A percentile compares a stretch with the other conserved stretches of the same genome.
phyloP scores from a whole-genome alignment of 2,797 vertebrate genomes.

The Hybognathus amarus region DNA sequence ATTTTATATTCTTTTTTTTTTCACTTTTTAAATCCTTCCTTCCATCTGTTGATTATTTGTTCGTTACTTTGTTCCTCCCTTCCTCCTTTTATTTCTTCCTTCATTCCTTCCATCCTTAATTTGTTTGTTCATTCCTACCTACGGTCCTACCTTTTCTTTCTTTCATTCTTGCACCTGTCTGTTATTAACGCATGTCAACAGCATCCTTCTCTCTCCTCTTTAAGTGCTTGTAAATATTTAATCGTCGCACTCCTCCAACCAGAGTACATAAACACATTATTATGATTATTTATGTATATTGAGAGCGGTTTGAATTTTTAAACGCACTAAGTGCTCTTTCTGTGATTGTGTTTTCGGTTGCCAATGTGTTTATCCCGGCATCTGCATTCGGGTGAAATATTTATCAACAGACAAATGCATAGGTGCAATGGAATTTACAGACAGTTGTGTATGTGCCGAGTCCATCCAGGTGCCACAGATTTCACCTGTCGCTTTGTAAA shows the following conservation, averaged over 20 bases:
- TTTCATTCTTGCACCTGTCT: constrained; percentile 68
- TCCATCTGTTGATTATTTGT: neutral
- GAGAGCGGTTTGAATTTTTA: constrained; percentile 76
- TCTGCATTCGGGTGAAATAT: constrained; percentile 79
- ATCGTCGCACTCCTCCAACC: constrained; percentile 39
- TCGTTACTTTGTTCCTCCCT: neutral
- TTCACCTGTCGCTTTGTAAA: constrained; percentile 69
- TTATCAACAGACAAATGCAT: constrained; percentile 72
- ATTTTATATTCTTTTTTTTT: no score
- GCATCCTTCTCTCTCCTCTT: constrained; percentile 62
- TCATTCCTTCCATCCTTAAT: neutral
- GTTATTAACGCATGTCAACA: constrained; percentile 70
- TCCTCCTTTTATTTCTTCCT: neutral
- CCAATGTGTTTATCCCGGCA: constrained; percentile 75
- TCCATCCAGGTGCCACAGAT: constrained; percentile 63
- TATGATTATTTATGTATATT: constrained; percentile 86
- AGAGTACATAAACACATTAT: constrained; percentile 82
- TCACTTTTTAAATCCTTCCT: constrained; percentile 61
- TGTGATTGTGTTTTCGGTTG: constrained; percentile 74
- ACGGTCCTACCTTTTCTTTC: neutral
- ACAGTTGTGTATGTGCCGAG: constrained; percentile 66
- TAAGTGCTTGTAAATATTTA: constrained; percentile 72
- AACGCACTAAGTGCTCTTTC: constrained; percentile 75
- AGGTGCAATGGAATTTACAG: constrained; percentile 73
- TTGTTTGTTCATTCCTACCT: neutral